Percentiles rank a stretch among this genome's conserved stretches.
Conservation (phyloP, 2,888 invertebrate genomes). For the Molorchus minor region DNA sequence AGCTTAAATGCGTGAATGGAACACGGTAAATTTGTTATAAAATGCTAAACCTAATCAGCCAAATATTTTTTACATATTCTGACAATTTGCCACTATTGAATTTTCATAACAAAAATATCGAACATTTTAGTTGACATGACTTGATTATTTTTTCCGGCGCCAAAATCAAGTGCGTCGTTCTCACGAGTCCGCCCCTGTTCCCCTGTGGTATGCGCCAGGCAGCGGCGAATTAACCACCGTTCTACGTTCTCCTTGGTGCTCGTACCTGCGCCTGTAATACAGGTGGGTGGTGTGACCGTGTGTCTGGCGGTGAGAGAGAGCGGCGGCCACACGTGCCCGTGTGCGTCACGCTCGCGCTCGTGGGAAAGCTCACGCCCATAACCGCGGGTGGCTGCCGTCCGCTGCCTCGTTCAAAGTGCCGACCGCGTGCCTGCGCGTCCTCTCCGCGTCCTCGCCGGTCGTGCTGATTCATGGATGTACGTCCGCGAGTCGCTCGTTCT, state of each 20-base stretch:
- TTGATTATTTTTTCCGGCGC: no score
- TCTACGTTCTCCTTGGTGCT: constrained; percentile 27
- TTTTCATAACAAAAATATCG: no score
- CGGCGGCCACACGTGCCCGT: constrained; percentile 62
- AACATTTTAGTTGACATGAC: no score
- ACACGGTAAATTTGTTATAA: no score
- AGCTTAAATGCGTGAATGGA: no score
- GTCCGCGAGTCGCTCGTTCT: constrained; percentile 33
- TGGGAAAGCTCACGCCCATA: constrained; percentile 60
- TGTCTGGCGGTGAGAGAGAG: constrained; percentile 38
- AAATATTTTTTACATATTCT: no score
- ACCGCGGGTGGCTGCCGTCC: constrained; percentile 56
- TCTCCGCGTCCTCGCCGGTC: constrained; percentile 30
- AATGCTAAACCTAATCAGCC: no score
- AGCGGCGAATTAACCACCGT: constrained; percentile 36
- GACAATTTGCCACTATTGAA: no score
- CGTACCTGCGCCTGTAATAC: constrained; percentile 34
- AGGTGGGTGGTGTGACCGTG: constrained; percentile 44
- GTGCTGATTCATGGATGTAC: constrained; percentile 43
- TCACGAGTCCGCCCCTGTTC: constrained; percentile 35
- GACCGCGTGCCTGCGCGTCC: constrained; percentile 42
- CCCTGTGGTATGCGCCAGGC: constrained; percentile 34
- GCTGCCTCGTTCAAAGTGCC: constrained; percentile 41
- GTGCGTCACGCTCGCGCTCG: constrained; percentile 60
- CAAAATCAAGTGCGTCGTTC: no score